These are phyloP conservation scores for Lipophrys pholis DNA, from an alignment of 2,113 vertebrate genomes.

Conservation along the genomic window DNA sequence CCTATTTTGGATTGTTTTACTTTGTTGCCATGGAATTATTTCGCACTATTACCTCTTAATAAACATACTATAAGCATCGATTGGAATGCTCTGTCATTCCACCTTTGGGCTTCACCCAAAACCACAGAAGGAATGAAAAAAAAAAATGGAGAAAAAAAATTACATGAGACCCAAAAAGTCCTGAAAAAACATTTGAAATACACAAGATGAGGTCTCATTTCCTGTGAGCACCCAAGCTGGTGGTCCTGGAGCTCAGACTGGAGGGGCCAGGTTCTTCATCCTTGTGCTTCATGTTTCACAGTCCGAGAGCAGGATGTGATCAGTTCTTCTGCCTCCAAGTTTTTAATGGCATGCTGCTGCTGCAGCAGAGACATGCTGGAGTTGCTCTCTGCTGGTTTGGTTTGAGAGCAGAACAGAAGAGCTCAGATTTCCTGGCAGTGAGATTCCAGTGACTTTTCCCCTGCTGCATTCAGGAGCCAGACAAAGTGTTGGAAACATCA, in stretches of 20 bases:
- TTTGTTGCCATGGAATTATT: not conserved
- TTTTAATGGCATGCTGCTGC: slow-evolving; percentile 63
- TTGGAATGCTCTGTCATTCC: slow-evolving; percentile 18
- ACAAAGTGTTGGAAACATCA: slow-evolving; percentile 24
- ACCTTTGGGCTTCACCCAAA: slow-evolving; percentile 26
- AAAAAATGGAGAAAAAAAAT: too few species aligned
- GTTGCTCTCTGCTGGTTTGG: slow-evolving; percentile 39
- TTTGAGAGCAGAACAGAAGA: slow-evolving; percentile 62
- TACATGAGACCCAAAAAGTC: slow-evolving; percentile 44
- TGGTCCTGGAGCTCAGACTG: slow-evolving; percentile 46
- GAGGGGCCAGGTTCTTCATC: slow-evolving; percentile 3
- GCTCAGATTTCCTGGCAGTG: slow-evolving; percentile 70
- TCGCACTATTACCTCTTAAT: not conserved
- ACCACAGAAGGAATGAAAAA: slow-evolving; percentile 66
- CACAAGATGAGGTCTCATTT: slow-evolving; percentile 56
- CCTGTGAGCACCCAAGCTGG: slow-evolving; percentile 26
- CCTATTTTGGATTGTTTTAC: not conserved
- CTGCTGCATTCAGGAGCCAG: slow-evolving; percentile 41
- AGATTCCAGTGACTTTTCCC: slow-evolving; percentile 67
- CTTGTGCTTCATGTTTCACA: not conserved
- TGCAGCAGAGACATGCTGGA: slow-evolving; percentile 55
- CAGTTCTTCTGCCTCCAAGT: slow-evolving; percentile 28
- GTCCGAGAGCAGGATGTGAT: not conserved
- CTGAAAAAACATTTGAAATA: slow-evolving; percentile 38
- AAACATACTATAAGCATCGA: slow-evolving; percentile 4